Evolutionary conservation across 2,888 invertebrate genomes (phyloP), one percentile per base, ranked within the genome.

Genomic region (Neoascia interrupta): DNA sequence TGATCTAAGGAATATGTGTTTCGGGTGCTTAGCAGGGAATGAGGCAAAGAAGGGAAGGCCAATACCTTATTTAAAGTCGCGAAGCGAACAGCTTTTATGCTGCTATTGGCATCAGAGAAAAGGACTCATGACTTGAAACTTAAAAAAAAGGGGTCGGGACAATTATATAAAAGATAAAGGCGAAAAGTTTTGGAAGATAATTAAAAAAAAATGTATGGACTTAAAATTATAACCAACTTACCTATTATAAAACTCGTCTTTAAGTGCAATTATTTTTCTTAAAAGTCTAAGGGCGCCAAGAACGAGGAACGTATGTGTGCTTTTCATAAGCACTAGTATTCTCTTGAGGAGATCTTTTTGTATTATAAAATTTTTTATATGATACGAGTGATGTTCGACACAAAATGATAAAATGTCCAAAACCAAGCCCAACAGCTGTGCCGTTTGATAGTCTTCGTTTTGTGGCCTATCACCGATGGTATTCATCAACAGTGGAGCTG

Each of bases 331-430:
- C 84, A 98, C 96, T 84, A 99, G 91, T 88, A 99, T 97, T 89
- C 97, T 93, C 88, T 97, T 94, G 82, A 99, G 92, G 83, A 99
- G 92, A 90, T 99, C 98, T 90, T 97, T 98, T 90, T 96, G 96
- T 86, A 99, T 92, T 89, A 98, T 95, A 90, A 97, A 98, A 88
- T 97, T 97, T 89, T 98, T 98, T 89, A 99, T 98, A 91, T 99
- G 97, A 91, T 97, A 98, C 70, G 97, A 96, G 90, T 99, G 99
- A 91, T 99, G 99, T 89, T 99, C 99, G 49, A 99, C 97, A 90
- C 99, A 99, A 90, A 99, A 99, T 36, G 98, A 95, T 82, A 99
- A 90, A 84, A 99, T 91, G 89, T 99, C 99, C 84, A 99, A 90
- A 81, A 99, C 97, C 83, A 99, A 92, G 63, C 97, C 97, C 82